A percentile compares a stretch with the other conserved stretches of the same genome.
Evolutionary conservation across 2,113 vertebrate species (phyloP).

Genomic region (Vulpes lagopus): DNA sequence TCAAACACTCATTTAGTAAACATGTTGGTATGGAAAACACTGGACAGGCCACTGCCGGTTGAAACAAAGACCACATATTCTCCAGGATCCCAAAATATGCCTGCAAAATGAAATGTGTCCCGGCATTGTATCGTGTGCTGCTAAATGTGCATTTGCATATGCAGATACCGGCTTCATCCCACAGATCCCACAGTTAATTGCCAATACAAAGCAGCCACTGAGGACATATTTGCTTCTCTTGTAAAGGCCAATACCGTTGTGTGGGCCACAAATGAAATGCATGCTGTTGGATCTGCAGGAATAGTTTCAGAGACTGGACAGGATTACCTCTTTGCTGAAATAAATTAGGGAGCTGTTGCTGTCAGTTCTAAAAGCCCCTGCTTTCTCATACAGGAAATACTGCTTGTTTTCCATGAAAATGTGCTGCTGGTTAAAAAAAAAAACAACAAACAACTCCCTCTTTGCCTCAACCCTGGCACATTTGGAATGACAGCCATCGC

Average conservation of each 20-base stretch:
- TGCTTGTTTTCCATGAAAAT: not conserved
- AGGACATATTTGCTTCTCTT: slow-evolving; percentile 63
- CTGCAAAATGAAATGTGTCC: slow-evolving; percentile 46
- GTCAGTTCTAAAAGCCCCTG: not conserved
- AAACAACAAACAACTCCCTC: not conserved
- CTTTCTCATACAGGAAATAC: not conserved
- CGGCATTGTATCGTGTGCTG: not conserved
- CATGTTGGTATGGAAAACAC: slow-evolving; percentile 62
- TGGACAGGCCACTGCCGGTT: slow-evolving; percentile 60
- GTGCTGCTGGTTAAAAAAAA: not conserved
- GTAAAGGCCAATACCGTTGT: slow-evolving; percentile 50
- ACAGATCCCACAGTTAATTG: slow-evolving; percentile 45
- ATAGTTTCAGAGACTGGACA: slow-evolving; percentile 28
- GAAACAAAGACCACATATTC: slow-evolving; percentile 67
- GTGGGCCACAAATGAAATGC: slow-evolving; percentile 23
- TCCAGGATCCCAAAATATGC: slow-evolving; percentile 57
- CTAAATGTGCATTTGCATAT: slow-evolving; percentile 63
- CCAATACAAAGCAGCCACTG: slow-evolving; percentile 60
- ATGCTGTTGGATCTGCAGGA: not conserved
- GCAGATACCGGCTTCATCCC: slow-evolving; percentile 24
- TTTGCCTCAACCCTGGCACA: not conserved
- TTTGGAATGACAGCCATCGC: not conserved
- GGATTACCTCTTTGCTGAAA: slow-evolving; percentile 48
- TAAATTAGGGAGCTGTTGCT: not conserved
- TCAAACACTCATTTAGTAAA: slow-evolving; percentile 73